Base-by-base conservation (phyloP, 1,140 invertebrate genomes). In the Penaeus japonicus region DNA sequence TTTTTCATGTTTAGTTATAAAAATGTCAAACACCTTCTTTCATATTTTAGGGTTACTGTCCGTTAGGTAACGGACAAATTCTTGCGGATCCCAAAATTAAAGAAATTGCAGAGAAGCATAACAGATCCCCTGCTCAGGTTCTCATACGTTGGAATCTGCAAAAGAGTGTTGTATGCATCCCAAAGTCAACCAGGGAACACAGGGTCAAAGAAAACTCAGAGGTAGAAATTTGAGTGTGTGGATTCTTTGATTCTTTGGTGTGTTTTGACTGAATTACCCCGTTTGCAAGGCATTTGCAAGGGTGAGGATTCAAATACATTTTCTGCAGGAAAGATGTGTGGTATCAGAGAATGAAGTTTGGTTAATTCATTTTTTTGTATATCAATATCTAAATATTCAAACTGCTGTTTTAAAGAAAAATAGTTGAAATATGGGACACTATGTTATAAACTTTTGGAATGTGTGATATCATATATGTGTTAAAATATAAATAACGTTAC, bases 151-250 rank as follows among this genome's bases (percentile, higher is more conserved):
- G 95, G 91, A 94, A 95, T 91, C 92, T 96, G 82, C 96, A 97
- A 91, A 93, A 95, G 81, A 96, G 95, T 7, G 94, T 96, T 47
- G 93, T 96, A 30, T 95, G 95, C 0, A 96, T 97, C 89, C 96
- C 96, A 3, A 97, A 97, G 91, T 96, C 96, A 5, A 94, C 94
- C 1, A 96, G 94, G 87, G 93, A 94, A 89, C 91, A 93, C 4
- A 93, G 96, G 59, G 94, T 97, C 30, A 93, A 93, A 12, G 94
- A 96, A 89, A 97, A 97, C 91, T 94, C 96, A 53, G 92, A 95
- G 53, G 92, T 96, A 91, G 81, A 84, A 27, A 77, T 20, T 32
- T 55, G 53, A 30, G 32, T 17, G 82, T 32, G 55, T 79, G 59
- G 30, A 32, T 27, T 88, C 62, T 4, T 20, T 18, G 30, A 32